Base-by-base conservation (phyloP, 1,140 invertebrate genomes). In the Meteorus sp. region DNA sequence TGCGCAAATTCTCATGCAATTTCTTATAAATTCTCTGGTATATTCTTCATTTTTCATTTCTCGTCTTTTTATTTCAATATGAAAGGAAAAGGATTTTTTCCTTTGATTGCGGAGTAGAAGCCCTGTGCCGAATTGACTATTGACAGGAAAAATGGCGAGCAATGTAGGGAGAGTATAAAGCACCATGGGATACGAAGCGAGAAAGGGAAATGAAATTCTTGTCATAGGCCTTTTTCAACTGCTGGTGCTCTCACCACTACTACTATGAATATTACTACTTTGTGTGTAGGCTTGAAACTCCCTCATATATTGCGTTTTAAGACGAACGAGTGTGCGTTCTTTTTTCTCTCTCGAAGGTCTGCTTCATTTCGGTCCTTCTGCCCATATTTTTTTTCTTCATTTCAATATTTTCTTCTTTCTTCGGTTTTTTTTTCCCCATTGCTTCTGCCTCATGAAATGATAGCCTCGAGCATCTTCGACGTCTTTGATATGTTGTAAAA, bases 161-260 rank as follows among this genome's bases (percentile, higher is more conserved):
- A 48, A 27, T 19, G 27, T 23, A 53, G 20, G 35, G 20, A 13
- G 11, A 13, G 51, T 25, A 8, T 53, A 17, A 11, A 31, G 25
- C 22, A n/a, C 33, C 57, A 57, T 20, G 37, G 29, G 59, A 45
- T 58, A 41, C 54, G 58, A 66, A 65, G 61, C 60, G 60, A 66
- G 58, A 66, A 64, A 68, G 63, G 66, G 62, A 66, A 68, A 70
- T 70, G 64, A 68, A 68, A 70, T 70, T 68, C 64, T 68, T 70
- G 68, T 66, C 65, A 51, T 67, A 66, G 67, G 63, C 59, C 58
- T 61, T 41, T n/a, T n/a, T 54, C 55, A 23, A 23, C 25, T 22
- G 5, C 20, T 8, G 6, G 3, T 23, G 13, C 20, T 5, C 27
- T 23, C 13, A 6, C 20, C 27, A 9, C 5, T 37, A 13, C 11